These are phyloP conservation scores for Hirundo rustica DNA, from an alignment of 2,797 vertebrate genomes.

Conservation along the genomic window DNA sequence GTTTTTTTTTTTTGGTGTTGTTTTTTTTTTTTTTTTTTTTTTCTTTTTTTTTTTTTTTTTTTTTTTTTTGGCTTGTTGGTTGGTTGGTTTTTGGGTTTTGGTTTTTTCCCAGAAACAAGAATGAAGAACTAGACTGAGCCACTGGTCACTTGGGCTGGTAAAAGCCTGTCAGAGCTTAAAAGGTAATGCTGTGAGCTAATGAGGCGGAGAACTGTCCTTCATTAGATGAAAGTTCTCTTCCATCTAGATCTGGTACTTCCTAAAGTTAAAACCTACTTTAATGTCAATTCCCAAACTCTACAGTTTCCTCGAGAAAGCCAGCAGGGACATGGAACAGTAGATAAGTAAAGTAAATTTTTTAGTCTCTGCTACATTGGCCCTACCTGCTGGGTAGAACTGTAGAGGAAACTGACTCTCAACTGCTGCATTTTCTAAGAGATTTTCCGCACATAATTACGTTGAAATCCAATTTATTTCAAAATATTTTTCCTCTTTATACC, in stretches of 20 bases:
- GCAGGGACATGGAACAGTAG: not conserved
- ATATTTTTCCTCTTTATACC: not conserved
- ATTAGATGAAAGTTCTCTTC: not conserved
- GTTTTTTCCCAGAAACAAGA: not conserved
- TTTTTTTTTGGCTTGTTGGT: no score
- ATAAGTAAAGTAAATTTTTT: not conserved
- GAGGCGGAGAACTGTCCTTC: not conserved
- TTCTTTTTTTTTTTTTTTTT: no score
- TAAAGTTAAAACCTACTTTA: not conserved
- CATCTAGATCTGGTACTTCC: not conserved
- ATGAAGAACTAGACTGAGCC: not conserved
- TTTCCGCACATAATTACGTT: not conserved
- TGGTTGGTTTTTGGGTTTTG: no score
- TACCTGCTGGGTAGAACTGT: not conserved
- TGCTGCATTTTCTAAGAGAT: not conserved
- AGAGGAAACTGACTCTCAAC: not conserved
- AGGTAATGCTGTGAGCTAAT: not conserved
- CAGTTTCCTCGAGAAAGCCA: not conserved
- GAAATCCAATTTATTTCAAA: not conserved
- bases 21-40: no score
- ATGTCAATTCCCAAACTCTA: not conserved
- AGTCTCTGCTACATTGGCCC: accelerated
- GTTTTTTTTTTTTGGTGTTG: no score
- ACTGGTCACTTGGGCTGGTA: not conserved
- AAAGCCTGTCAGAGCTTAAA: not conserved